Conservation (phyloP, 2,113 vertebrate species). For the Sebastes schlegelii region DNA sequence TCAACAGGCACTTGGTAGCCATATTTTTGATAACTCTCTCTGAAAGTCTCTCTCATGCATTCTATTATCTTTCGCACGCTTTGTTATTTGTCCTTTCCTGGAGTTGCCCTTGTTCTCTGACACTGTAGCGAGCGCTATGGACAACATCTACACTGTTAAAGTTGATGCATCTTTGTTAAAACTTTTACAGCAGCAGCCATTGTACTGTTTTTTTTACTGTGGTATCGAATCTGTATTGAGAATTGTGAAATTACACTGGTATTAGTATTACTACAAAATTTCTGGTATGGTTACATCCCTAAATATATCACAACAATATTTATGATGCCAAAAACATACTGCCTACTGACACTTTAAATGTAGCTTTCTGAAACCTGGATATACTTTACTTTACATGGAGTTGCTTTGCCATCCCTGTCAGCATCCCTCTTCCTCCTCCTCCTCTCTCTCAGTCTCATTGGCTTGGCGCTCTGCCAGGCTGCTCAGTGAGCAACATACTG, state of each 20-base stretch:
- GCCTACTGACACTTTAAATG: no score
- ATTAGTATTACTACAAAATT: no score
- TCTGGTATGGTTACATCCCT: no score
- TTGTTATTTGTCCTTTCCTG: background rate
- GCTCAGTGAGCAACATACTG: no score
- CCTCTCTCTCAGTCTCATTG: background rate
- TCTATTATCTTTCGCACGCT: no score
- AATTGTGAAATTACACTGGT: no score
- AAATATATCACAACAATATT: no score
- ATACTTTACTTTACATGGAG: background rate
- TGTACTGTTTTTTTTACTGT: background rate
- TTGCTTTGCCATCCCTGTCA: constrained; percentile 1
- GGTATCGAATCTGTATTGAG: no score
- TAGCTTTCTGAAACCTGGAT: background rate
- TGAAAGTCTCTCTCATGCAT: no score
- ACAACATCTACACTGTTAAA: background rate
- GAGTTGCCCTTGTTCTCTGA: background rate
- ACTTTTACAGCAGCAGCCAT: background rate
- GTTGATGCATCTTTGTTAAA: background rate
- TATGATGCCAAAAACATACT: no score
- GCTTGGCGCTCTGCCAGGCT: background rate
- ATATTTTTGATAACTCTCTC: background rate
- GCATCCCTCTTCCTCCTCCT: background rate
- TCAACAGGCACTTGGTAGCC: background rate
- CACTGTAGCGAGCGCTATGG: background rate